Evolutionary conservation across 2,888 invertebrate species (phyloP).

Genomic region (Andrena haemorrhoa): DNA sequence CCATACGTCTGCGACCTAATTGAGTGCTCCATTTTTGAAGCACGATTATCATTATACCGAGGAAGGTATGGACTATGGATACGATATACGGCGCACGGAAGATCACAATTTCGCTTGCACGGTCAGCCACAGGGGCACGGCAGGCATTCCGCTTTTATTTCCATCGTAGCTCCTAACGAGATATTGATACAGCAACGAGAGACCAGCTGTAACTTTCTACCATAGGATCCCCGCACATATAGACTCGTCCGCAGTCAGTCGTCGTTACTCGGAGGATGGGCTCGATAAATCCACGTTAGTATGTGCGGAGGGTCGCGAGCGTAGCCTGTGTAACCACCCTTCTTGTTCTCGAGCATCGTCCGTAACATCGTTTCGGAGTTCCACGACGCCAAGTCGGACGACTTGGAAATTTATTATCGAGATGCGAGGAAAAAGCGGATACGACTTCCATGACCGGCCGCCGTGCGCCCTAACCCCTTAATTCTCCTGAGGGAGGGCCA

Average conservation of each 20-base stretch:
- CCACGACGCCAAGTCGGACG: conserved; percentile 67
- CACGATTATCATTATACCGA: conserved; percentile 48
- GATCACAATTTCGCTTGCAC: conserved; percentile 62
- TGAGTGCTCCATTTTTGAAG: conserved; percentile 36
- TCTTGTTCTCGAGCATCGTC: conserved; percentile 74
- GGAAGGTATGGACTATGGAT: conserved; percentile 5
- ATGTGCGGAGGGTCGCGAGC: conserved; percentile 73
- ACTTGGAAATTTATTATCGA: conserved; percentile 74
- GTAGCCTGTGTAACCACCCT: conserved; percentile 73
- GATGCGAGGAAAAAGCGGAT: conserved; percentile 57
- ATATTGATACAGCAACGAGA: conserved; percentile 73
- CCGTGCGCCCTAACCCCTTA: conserved; percentile 40
- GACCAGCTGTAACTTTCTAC: conserved; percentile 65
- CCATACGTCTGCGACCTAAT: conserved; percentile 32
- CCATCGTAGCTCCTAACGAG: conserved; percentile 69
- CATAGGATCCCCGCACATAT: conserved; percentile 48
- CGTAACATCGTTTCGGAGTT: conserved; percentile 74
- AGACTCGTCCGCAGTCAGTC: conserved; percentile 69
- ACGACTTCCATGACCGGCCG: conserved; percentile 40
- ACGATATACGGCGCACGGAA: conserved; percentile 10
- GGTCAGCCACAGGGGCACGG: conserved; percentile 36
- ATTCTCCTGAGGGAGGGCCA: conserved; percentile 48
- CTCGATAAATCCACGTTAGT: conserved; percentile 76
- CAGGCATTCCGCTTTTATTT: conserved; percentile 65
- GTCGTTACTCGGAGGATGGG: conserved; percentile 71